A percentile compares a stretch with the other conserved stretches of the same genome.
Evolutionary conservation across 2,113 vertebrate genomes (phyloP).

Genomic region (Strix aluco): DNA sequence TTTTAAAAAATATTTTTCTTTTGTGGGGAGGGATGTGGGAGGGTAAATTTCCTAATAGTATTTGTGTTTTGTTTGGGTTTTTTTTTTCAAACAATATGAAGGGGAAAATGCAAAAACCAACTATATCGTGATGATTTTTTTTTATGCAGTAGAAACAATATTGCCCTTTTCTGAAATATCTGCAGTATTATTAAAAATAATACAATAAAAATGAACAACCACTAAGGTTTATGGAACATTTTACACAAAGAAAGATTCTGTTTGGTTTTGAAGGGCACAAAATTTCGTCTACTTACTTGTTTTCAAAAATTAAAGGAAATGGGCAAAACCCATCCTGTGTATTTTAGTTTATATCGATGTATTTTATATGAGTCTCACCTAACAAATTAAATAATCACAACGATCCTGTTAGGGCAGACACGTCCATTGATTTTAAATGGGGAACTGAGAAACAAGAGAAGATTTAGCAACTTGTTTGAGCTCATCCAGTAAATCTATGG

Average conservation of each 20-base stretch:
- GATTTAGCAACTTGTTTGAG: background rate
- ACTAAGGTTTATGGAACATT: constrained; percentile 76
- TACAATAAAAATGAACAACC: constrained; percentile 32
- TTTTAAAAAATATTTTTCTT: constrained; percentile 59
- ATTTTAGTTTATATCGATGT: background rate
- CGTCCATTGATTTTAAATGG: background rate
- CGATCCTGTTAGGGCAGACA: background rate
- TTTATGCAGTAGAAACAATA: constrained; percentile 83
- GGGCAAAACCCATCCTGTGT: constrained; percentile 29
- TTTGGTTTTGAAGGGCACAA: constrained; percentile 81
- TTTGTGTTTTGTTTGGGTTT: constrained; percentile 43
- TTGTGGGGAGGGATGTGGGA: background rate
- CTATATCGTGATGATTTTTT: constrained; percentile 79
- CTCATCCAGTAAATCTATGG: background rate
- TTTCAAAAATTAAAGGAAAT: constrained; percentile 89
- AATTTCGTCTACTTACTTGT: constrained; percentile 80
- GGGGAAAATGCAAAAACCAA: background rate
- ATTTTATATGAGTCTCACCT: background rate
- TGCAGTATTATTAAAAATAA: constrained; percentile 81
- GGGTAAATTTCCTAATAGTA: constrained; percentile 72
- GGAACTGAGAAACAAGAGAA: background rate
- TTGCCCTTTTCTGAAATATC: constrained; percentile 80
- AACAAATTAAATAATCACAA: background rate
- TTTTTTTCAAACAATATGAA: constrained; percentile 55
- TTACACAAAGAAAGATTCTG: constrained; percentile 74